These are phyloP conservation scores for Anagyrus pseudococci DNA, from an alignment of 2,888 invertebrate genomes.

Conservation along the genomic window DNA sequence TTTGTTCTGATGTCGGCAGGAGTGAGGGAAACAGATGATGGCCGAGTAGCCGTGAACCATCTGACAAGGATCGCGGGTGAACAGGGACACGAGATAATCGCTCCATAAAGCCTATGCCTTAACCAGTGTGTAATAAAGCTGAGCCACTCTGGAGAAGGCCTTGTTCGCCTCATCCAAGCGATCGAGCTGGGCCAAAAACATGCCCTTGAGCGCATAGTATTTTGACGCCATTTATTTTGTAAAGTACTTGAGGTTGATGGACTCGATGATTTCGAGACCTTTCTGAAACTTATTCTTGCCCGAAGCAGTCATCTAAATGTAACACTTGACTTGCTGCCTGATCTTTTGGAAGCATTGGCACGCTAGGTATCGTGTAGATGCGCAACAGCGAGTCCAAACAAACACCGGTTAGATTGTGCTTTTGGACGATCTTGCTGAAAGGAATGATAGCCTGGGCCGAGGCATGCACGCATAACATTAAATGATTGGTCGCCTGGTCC, in stretches of 20 bases:
- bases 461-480: conserved; percentile 95
- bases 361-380: conserved; percentile 94
- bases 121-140: conserved; percentile 88
- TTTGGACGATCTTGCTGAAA: conserved; percentile 94
- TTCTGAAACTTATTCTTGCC: conserved; percentile 89
- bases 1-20: conserved; percentile 94
- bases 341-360: conserved; percentile 98
- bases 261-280: conserved; percentile 93
- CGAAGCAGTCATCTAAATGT: conserved; percentile 86
- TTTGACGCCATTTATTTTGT: conserved; percentile 96
- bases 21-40: conserved; percentile 92
- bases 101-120: conserved; percentile 99
- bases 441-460: conserved; percentile 94
- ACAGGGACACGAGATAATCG: conserved; percentile 92
- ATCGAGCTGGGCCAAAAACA: conserved; percentile 85
- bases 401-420: conserved; percentile 90
- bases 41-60: conserved; percentile 85
- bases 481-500: conserved; percentile 73
- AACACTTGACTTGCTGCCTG: conserved; percentile 95
- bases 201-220: conserved; percentile 92
- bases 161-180: conserved; percentile 95
- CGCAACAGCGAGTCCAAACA: conserved; percentile 90
- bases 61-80: conserved; percentile 80
- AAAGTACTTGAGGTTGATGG: conserved; percentile 94
- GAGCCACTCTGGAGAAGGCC: conserved; percentile 93